Base-by-base conservation (phyloP, 2,888 invertebrate species). In the Heliothis peltigera region DNA sequence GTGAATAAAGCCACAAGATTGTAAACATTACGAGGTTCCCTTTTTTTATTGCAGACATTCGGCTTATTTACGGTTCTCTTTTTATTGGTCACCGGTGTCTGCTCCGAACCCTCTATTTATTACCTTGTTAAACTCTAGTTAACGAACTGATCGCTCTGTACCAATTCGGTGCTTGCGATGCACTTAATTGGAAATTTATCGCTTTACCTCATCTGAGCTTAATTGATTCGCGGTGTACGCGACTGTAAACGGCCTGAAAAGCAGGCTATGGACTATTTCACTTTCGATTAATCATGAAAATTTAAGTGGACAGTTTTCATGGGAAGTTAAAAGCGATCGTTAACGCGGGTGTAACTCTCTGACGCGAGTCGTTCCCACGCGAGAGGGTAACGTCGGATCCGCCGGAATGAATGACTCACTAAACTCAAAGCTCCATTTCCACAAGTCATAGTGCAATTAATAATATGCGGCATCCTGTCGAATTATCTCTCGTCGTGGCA, bases 371-470 rank as follows among this genome's bases (percentile, higher is more conserved):
- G 91, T 93, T 94, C 94, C 94, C 94, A 94, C 94, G 94, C 91
- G 87, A 72, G 80, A 85, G 83, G 84, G 86, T 84, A 84, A 84
- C 88, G 85, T 85, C 87, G 86, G 86, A 80, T 86, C 88, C 86
- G 79, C 86, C 90, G 87, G 92, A 92, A 92, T 93, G 92, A 94
- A 94, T 95, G 94, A 94, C 93, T 95, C 93, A 94, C 94, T 93
- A 92, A 93, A 92, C 91, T 91, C 87, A 75, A 89, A 93, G 90
- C 91, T 92, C 89, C 91, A 92, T 95, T 94, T 95, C 94, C 93
- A 94, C 95, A 94, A 95, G 95, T 95, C 95, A 95, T 95, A 95
- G 94, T 94, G 94, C 94, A 95, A 95, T 95, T 95, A 95, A 95
- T 95, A 95, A 94, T 95, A 93, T 93, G 93, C 93, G 94, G 95